Base-by-base conservation (phyloP, 2,113 vertebrate genomes). In the Forbesichthys papilliferus region DNA sequence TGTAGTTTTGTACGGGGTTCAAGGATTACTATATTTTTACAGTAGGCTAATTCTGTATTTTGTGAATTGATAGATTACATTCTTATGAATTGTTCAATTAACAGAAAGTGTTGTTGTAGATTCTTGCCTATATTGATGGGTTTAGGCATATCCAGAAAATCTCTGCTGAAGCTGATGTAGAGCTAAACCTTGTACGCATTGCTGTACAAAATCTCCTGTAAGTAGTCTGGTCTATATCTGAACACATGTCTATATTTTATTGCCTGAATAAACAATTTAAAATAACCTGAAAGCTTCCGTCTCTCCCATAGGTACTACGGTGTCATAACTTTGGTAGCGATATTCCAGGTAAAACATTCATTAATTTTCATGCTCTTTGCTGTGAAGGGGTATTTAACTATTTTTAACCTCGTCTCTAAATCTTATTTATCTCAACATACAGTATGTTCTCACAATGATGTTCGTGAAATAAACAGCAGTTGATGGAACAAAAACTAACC, bases 121-220 rank as follows among this genome's bases (percentile, higher is more conserved):
- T 99, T 80, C 85, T 99, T 66, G 93, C 95, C 3, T 98, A 96
- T 71, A 98, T 99, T 0, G 97, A 99, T 14, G 98, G 98, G 14
- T 99, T 98, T 80, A 93, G 96, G 53, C 98, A 99, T 0, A 94
- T 99, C 58, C 98, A 99, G 83, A 99, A 99, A 86, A 99, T 99
- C 69, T 96, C 98, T 0, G 98, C 96, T 0, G 98, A 99, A 81
- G 96, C 98, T 0, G 98, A 99, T 0, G 97, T 98, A 62, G 98
- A 99, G 85, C 93, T 99, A 75, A 99, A 99, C 84, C 89, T 99
- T 53, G 98, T 98, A 84, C 95, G 96, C 82, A 99, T 99, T 0
- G 98, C 98, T 0, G 92, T 99, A 79, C 97, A 99, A 85, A 99
- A 99, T 85, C 90, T 99, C 42, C 86, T 99, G 98, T 98, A 82